Evolutionary conservation across 2,113 vertebrate species (phyloP).

Genomic region (Aspiorhynchus laticeps): DNA sequence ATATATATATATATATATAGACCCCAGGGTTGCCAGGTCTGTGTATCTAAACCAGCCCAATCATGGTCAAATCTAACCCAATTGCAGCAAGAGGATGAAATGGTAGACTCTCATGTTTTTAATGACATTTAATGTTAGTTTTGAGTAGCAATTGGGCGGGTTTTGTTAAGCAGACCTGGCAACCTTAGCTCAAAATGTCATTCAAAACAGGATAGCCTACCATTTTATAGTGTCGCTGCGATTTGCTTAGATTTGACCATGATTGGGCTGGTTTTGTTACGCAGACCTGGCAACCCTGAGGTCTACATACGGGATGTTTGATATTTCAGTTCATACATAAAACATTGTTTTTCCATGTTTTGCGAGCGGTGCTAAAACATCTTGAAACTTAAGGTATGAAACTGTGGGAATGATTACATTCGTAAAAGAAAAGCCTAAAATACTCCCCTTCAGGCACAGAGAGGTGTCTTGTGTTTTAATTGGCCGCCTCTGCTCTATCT

Average conservation of each 20-base stretch:
- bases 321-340: neutral
- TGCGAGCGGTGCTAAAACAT: neutral
- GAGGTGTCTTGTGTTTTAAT: slow-evolving; percentile 52
- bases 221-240: neutral
- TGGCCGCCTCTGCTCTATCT: slow-evolving; percentile 47
- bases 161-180: no score
- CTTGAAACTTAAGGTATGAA: neutral
- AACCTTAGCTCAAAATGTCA: neutral
- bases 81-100: no score
- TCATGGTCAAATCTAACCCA: no score
- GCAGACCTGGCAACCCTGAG: neutral
- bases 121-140: no score
- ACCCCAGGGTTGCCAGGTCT: no score
- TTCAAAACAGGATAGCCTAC: neutral
- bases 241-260: neutral
- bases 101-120: no score
- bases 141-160: no score
- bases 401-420: slow-evolving; percentile 19
- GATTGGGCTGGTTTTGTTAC: neutral
- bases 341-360: neutral
- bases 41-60: no score
- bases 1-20: no score
- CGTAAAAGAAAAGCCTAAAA: slow-evolving; percentile 30
- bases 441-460: slow-evolving; percentile 20
- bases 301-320: neutral